Base-by-base conservation (phyloP, 23 tunicate species). In the Halocynthia roretzi region DNA sequence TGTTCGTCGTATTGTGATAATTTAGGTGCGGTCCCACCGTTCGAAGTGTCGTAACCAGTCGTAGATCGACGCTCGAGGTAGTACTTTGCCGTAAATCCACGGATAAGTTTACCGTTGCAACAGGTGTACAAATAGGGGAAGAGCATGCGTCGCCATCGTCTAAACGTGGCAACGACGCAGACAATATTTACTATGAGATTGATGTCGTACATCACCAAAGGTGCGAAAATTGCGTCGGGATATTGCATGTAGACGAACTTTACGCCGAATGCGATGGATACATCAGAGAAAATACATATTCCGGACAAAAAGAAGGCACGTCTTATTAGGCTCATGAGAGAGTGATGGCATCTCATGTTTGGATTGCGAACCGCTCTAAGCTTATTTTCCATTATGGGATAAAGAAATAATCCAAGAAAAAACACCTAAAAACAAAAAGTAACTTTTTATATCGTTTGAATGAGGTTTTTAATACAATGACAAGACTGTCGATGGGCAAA, bases 331-430 rank as follows among this genome's bases (percentile, higher is more conserved):
- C 63, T 80, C 50, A 89, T 60, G 7, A 89, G 56, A 10, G 82
- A 87, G 54, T 52, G 55, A 80, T 62, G 87, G 61, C 85, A 71
- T 68, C 79, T 56, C 80, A 80, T 67, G 80, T 89, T 87, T 5
- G 52, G 78, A 40, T 80, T 73, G 61, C 96, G 20, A 56, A 83
- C 82, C 44, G 96, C 81, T 50, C 96, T 78, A 17, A 89, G 85
- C 61, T 89, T 89, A 80, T 80, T 83, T 75, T 89, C 96, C 96
- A 89, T 89, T 74, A 89, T 89, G 52, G 96, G 96, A 75, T 89
- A 89, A 48, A 89, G 85, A 56, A 83, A 89, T 10, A 89, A 63
- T 15, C 85, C 96, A 51, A 89, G 81, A 54, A 89, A 89, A 7
- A 83, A 84, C 52, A 72, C 50, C 96, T 89, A 76, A 7, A 80